Conservation (phyloP, 2,797 vertebrate species). For the Stomatorhinus walkeri region DNA sequence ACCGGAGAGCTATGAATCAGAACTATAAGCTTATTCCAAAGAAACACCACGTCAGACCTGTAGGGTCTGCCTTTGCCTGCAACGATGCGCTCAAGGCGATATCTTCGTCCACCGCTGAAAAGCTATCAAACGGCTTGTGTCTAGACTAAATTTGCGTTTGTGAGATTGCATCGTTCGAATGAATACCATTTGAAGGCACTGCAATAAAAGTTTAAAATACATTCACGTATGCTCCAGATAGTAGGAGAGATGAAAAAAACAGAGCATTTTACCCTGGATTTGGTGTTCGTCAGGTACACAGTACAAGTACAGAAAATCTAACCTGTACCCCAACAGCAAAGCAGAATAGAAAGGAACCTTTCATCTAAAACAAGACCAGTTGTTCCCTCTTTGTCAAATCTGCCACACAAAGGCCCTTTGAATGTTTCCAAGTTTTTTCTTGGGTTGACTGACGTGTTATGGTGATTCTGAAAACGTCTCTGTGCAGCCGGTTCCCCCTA, state of each 20-base stretch:
- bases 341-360: background rate
- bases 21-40: background rate
- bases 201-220: conserved; percentile 3
- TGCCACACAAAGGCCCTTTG: background rate
- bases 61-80: background rate
- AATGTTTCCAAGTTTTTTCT: background rate
- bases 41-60: background rate
- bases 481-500: conserved; percentile 17
- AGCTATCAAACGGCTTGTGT: background rate
- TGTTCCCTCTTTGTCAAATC: background rate
- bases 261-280: background rate
- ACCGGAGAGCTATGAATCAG: background rate
- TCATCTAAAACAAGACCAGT: conserved; percentile 1
- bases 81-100: background rate
- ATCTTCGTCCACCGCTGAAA: background rate
- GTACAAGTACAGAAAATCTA: background rate
- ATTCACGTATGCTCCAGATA: background rate
- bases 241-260: background rate
- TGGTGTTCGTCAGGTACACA: background rate
- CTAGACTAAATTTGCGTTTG: background rate
- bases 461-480: background rate
- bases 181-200: background rate
- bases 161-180: background rate
- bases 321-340: background rate
- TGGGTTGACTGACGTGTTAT: background rate